Conservation (phyloP, 2,888 invertebrate species). For the Catocala sponsa region DNA sequence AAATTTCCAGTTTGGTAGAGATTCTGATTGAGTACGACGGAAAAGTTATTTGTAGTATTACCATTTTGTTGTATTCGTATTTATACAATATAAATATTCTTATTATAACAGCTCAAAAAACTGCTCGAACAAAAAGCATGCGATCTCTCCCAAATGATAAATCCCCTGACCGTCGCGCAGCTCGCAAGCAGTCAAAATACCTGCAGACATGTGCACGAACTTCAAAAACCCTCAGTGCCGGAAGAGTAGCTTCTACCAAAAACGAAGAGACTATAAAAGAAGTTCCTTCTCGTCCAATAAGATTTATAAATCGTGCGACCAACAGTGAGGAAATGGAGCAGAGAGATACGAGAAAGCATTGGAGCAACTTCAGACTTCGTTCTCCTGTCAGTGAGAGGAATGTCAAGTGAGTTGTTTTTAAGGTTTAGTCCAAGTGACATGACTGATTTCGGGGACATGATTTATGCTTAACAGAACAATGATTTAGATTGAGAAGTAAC, state of each 20-base stretch:
- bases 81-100: too few relatives aligned
- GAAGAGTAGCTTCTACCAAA: background rate
- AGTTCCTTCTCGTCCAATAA: background rate
- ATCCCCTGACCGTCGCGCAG: slow-evolving; percentile 1
- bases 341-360: background rate
- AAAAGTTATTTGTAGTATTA: too few relatives aligned
- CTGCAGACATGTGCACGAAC: slow-evolving; percentile 43
- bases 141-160: slow-evolving; percentile 25
- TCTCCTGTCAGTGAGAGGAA: slow-evolving; percentile 1
- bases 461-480: too few relatives aligned
- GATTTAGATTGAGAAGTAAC: too few relatives aligned
- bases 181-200: slow-evolving; percentile 29
- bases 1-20: too few relatives aligned
- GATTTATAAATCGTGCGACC: background rate
- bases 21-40: too few relatives aligned
- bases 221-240: background rate
- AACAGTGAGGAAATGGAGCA: background rate
- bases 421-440: too few relatives aligned
- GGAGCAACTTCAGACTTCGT: background rate
- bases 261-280: background rate
- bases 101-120: slow-evolving; percentile 31
- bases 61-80: too few relatives aligned
- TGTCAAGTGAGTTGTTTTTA: background rate
- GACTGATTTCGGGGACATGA: background rate
- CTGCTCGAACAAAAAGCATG: slow-evolving; percentile 36